Evolutionary conservation across 2,797 vertebrate species (phyloP).

Genomic region (Coregonus suidteri): DNA sequence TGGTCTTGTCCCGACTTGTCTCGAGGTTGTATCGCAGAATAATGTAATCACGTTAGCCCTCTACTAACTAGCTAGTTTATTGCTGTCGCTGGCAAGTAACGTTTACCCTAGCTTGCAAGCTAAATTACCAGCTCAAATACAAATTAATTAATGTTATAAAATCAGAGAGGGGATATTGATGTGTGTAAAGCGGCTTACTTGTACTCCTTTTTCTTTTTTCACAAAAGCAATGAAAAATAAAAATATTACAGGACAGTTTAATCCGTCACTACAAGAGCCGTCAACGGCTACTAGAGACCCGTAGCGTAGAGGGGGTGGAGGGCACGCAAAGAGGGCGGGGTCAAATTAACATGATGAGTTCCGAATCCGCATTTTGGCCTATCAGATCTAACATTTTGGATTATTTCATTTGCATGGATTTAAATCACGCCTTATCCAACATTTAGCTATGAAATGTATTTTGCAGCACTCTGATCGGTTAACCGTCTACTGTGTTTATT

Average conservation of each 20-base stretch:
- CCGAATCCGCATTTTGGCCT: slow-evolving; percentile 26
- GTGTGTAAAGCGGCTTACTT: slow-evolving; percentile 70
- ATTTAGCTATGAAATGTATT: too few species aligned
- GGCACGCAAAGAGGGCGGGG: slow-evolving; percentile 30
- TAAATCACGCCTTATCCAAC: slow-evolving; percentile 17
- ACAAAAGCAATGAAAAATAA: slow-evolving; percentile 68
- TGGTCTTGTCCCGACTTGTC: slow-evolving; percentile 84
- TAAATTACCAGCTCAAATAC: slow-evolving; percentile 12
- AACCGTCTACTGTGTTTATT: too few species aligned
- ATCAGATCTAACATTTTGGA: slow-evolving; percentile 11
- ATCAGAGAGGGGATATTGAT: slow-evolving; percentile 38
- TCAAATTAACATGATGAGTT: slow-evolving; percentile 35
- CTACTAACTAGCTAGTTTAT: slow-evolving; percentile 31
- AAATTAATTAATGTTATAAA: slow-evolving; percentile 11
- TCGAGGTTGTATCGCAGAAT: slow-evolving; percentile 79
- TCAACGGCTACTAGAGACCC: slow-evolving; percentile 82
- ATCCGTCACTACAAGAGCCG: slow-evolving; percentile 81
- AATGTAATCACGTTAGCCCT: slow-evolving; percentile 66
- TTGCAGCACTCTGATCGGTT: too few species aligned
- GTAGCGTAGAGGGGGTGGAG: slow-evolving; percentile 55
- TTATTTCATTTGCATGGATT: slow-evolving; percentile 25
- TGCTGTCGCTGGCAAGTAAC: slow-evolving; percentile 41
- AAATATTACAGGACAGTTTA: slow-evolving; percentile 64
- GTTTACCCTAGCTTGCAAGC: slow-evolving; percentile 25
- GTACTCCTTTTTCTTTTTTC: slow-evolving; percentile 70